These are phyloP conservation scores for Danio jaintianensis DNA, from an alignment of 2,797 vertebrate genomes.

Conservation along the genomic window DNA sequence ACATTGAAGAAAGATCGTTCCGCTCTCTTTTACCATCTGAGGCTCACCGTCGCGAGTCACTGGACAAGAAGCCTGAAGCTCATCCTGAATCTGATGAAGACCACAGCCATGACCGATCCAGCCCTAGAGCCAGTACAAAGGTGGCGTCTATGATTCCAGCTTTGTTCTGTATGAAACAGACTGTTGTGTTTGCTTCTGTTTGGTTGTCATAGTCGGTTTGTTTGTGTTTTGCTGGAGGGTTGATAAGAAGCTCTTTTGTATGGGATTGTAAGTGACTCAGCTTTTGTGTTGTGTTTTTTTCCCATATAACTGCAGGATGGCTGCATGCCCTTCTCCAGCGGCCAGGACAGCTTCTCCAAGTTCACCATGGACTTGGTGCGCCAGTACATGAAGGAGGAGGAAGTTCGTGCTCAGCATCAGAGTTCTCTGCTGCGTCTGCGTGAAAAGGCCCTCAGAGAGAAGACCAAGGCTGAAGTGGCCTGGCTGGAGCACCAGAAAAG, in stretches of 20 bases:
- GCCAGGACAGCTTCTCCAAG: constrained; percentile 93
- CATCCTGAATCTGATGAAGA: constrained; percentile 91
- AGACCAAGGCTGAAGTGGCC: constrained; percentile 92
- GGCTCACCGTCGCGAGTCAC: constrained; percentile 90
- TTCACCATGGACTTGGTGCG: constrained; percentile 99
- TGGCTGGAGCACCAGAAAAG: constrained; percentile 97
- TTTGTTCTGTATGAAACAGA: not conserved
- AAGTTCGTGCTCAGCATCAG: constrained; percentile 94
- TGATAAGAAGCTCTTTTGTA: constrained; percentile 6
- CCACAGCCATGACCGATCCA: constrained; percentile 73
- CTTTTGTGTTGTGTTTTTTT: constrained; percentile 11
- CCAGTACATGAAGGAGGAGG: constrained; percentile 98
- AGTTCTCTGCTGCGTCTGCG: constrained; percentile 91
- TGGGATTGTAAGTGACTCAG: constrained; percentile 7
- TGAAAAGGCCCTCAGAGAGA: constrained; percentile 95
- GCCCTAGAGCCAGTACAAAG: constrained; percentile 69
- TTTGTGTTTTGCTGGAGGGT: constrained; percentile 8
- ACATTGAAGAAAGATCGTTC: constrained; percentile 94
- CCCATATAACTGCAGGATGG: constrained; percentile 74
- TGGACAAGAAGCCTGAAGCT: constrained; percentile 86
- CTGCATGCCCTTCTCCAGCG: constrained; percentile 89
- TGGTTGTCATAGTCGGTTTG: constrained; percentile 23
- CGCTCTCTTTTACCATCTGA: constrained; percentile 94
- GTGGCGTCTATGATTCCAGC: constrained; percentile 54
- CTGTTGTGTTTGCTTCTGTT: constrained; percentile 4